Conservation (phyloP, 2,797 vertebrate genomes). For the Centropyge bicolor region DNA sequence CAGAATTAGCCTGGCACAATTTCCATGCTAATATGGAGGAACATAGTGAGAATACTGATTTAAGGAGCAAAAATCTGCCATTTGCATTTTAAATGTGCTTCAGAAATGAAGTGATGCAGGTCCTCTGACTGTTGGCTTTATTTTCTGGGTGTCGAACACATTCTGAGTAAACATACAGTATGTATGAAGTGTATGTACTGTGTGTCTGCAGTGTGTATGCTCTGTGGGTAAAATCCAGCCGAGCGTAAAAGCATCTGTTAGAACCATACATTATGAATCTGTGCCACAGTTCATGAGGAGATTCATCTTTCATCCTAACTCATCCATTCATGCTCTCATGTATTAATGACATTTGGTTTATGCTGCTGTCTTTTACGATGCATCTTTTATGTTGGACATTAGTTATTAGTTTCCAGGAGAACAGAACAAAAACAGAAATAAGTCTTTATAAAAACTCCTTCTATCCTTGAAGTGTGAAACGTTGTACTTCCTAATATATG, state of each 20-base stretch:
- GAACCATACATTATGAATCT: conserved; percentile 26
- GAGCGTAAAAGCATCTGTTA: conserved; percentile 37
- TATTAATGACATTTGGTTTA: not conserved
- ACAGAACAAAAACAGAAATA: not conserved
- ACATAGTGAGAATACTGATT: conserved; percentile 12
- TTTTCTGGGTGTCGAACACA: conserved; percentile 11
- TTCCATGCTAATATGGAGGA: conserved; percentile 32
- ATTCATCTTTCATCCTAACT: not conserved
- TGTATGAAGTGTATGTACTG: not conserved
- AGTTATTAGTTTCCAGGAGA: not conserved
- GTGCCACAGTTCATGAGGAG: not conserved
- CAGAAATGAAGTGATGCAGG: not conserved
- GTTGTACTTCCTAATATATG: not conserved
- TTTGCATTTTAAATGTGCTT: conserved; percentile 19
- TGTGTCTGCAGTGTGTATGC: not conserved
- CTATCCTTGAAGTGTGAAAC: not conserved
- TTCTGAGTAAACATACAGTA: conserved; percentile 9
- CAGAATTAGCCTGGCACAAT: conserved; percentile 43
- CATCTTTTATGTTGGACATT: not conserved
- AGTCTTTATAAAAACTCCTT: not conserved
- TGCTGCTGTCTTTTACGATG: not conserved
- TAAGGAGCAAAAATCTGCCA: not conserved
- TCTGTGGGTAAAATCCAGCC: conserved; percentile 17
- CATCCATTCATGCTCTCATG: not conserved
- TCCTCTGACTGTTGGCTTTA: not conserved